Evolutionary conservation across 1,140 invertebrate genomes (phyloP).

Genomic region (Lepidurus apus): DNA sequence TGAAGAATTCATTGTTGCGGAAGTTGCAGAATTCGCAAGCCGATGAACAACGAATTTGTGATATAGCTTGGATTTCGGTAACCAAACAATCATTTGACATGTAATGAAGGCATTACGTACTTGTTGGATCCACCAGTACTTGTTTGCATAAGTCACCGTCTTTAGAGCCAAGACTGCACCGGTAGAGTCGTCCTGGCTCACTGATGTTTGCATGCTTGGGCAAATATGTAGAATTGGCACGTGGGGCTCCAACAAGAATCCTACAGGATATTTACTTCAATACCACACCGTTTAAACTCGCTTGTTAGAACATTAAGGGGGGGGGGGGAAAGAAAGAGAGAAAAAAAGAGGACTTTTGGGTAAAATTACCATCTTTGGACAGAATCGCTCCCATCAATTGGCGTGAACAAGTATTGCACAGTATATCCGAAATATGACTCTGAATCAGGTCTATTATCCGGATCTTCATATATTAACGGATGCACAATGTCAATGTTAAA

Average conservation of each 20-base stretch:
- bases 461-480: slow-evolving; percentile 32
- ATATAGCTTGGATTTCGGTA: no score
- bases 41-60: no score
- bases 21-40: no score
- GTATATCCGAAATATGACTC: slow-evolving; percentile 34
- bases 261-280: slow-evolving; percentile 26
- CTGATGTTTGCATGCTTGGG: slow-evolving; percentile 33
- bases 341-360: no score
- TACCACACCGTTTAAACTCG: background rate
- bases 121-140: slow-evolving; percentile 35
- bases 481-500: slow-evolving; percentile 33
- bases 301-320: background rate
- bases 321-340: no score
- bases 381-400: slow-evolving; percentile 37
- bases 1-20: no score
- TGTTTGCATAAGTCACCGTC: slow-evolving; percentile 34
- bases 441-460: background rate
- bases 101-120: slow-evolving; percentile 13
- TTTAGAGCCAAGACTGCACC: slow-evolving; percentile 34
- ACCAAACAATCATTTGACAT: no score
- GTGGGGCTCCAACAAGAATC: slow-evolving; percentile 40
- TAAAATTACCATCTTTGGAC: slow-evolving; percentile 25
- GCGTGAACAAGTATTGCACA: slow-evolving; percentile 28
- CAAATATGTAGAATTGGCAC: slow-evolving; percentile 37
- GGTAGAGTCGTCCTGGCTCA: slow-evolving; percentile 39